phyloP scores from a whole-genome alignment of 2,113 vertebrate species.

The Gnathonemus longibarbis region DNA sequence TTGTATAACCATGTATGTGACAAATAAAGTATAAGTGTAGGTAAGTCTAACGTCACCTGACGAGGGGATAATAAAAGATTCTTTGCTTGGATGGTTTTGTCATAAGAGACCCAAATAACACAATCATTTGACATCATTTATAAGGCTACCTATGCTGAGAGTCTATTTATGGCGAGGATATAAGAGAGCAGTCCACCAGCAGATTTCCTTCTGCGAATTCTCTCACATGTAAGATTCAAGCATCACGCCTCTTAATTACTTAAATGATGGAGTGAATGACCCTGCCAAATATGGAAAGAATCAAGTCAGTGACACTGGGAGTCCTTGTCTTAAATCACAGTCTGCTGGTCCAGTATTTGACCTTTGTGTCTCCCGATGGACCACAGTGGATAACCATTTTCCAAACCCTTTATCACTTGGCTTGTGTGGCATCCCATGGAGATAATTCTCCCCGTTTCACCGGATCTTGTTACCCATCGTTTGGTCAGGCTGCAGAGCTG shows the following conservation, averaged over 20 bases:
- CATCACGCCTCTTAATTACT: not conserved
- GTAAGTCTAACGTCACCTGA: not conserved
- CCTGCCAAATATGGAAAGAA: not conserved
- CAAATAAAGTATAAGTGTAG: too few species aligned
- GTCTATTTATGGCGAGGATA: not conserved
- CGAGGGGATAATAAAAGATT: not conserved
- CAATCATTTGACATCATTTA: not conserved
- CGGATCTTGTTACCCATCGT: not conserved
- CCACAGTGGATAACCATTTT: not conserved
- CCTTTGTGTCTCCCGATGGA: not conserved
- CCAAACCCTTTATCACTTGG: not conserved
- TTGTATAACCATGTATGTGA: too few species aligned
- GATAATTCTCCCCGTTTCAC: not conserved
- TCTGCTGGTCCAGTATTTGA: conserved; percentile 13
- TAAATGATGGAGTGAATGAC: not conserved
- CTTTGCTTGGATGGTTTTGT: not conserved
- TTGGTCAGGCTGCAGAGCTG: conserved; percentile 9
- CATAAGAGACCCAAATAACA: not conserved
- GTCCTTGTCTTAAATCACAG: not conserved
- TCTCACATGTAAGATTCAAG: not conserved
- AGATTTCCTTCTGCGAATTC: not conserved
- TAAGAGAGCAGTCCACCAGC: not conserved
- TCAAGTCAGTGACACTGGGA: not conserved
- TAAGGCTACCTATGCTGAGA: not conserved
- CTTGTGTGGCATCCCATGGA: not conserved